Evolutionary conservation across 1,140 invertebrate genomes (phyloP).

Genomic region (Drosophila seguyi): DNA sequence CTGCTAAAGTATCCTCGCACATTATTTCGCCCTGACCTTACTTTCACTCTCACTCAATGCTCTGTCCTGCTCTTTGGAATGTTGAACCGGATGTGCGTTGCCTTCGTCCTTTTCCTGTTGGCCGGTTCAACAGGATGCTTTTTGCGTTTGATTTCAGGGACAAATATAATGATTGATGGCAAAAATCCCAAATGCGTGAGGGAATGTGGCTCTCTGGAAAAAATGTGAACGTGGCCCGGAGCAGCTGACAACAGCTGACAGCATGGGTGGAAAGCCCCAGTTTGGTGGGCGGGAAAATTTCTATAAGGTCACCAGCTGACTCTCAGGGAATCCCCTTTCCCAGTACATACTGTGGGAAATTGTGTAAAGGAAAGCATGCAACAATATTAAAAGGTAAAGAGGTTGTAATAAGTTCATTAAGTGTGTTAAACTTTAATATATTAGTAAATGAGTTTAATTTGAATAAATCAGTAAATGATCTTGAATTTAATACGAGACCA

Average conservation of each 20-base stretch:
- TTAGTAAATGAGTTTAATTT: too few species aligned
- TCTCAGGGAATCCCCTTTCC: conserved; percentile 3
- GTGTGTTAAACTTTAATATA: too few species aligned
- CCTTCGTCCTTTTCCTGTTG: conserved; percentile 55
- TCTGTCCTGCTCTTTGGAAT: conserved; percentile 43
- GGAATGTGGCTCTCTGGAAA: conserved; percentile 16
- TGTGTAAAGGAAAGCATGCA: neutral
- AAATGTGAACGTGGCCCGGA: conserved; percentile 2
- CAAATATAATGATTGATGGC: conserved; percentile 84
- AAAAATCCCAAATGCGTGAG: conserved; percentile 53
- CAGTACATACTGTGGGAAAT: conserved; percentile 9
- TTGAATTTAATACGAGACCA: neutral
- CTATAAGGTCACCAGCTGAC: conserved; percentile 20
- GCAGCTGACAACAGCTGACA: conserved; percentile 26
- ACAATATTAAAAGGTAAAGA: neutral
- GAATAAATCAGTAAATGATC: neutral
- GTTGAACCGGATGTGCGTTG: conserved; percentile 41
- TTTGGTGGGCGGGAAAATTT: conserved; percentile 11
- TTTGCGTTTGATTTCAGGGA: conserved; percentile 85
- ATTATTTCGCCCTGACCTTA: conserved; percentile 57
- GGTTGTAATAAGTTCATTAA: neutral
- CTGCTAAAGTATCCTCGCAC: conserved; percentile 8
- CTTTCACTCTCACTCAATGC: conserved; percentile 29
- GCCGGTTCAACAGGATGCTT: conserved; percentile 76
- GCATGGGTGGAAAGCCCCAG: conserved; percentile 26